Evolutionary conservation across 2,888 invertebrate species (phyloP).

Genomic region (Unio delphinus): DNA sequence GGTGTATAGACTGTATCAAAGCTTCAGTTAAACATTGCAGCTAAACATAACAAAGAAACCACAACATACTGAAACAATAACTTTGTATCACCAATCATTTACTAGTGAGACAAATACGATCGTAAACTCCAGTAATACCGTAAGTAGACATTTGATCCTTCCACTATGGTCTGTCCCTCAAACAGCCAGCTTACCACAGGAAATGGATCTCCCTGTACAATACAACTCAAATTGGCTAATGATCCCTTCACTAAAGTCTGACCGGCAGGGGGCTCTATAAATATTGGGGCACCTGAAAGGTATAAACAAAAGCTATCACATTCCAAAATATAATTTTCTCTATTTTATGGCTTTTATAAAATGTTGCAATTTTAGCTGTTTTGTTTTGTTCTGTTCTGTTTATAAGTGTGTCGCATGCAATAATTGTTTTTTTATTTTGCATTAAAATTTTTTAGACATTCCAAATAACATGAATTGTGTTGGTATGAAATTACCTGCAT

Average conservation of each 20-base stretch:
- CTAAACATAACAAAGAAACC: no score
- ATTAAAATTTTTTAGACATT: no score
- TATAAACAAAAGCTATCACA: background rate
- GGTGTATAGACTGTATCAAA: no score
- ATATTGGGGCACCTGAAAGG: conserved; percentile 56
- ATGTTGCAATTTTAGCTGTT: no score
- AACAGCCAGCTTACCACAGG: conserved; percentile 60
- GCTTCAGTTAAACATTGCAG: no score
- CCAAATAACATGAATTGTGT: no score
- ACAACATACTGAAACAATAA: no score
- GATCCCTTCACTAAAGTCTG: conserved; percentile 51
- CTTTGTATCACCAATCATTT: background rate
- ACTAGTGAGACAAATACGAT: background rate
- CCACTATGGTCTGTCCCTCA: conserved; percentile 32
- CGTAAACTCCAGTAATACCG: conserved; percentile 30
- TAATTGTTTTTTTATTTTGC: no score
- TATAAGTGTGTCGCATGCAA: no score
- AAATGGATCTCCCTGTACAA: conserved; percentile 55
- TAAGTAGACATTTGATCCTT: conserved; percentile 38
- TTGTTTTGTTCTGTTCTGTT: no score
- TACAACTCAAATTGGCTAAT: conserved; percentile 54
- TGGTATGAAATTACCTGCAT: no score
- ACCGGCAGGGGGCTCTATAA: conserved; percentile 54
- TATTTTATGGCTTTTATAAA: background rate
- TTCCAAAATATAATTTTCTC: background rate